A percentile compares a stretch with the other conserved stretches of the same genome.
These are phyloP conservation scores for Platycnemis pennipes DNA, from an alignment of 2,888 invertebrate genomes.

Conservation along the genomic window DNA sequence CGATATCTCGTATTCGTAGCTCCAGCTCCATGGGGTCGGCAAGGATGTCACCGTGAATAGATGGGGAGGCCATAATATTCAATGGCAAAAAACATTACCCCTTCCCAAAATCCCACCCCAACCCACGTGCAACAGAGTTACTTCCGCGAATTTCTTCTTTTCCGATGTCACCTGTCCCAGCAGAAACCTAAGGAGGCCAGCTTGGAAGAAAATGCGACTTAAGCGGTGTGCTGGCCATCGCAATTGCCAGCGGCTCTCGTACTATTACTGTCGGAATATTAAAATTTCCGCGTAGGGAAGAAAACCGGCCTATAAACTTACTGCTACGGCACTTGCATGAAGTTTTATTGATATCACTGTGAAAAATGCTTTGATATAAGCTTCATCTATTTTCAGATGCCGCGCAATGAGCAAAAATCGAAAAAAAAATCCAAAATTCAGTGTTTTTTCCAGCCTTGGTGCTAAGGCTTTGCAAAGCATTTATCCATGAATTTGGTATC, in stretches of 20 bases:
- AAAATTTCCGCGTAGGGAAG: not conserved
- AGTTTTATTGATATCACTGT: no score
- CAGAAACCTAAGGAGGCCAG: not conserved
- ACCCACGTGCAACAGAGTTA: not conserved
- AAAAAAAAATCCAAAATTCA: no score
- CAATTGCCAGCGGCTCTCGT: not conserved
- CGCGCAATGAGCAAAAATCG: no score
- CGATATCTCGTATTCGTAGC: not conserved
- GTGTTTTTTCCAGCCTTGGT: no score
- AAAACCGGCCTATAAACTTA: not conserved
- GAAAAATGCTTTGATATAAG: no score
- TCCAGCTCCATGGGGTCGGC: not conserved
- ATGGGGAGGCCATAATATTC: not conserved
- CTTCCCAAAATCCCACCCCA: not conserved
- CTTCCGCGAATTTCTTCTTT: not conserved
- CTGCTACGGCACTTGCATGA: no score
- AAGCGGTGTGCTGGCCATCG: not conserved
- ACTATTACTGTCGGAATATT: not conserved
- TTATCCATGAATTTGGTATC: no score
- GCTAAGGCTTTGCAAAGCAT: no score
- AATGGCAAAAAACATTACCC: not conserved
- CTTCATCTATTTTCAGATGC: no score
- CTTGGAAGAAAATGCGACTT: not conserved
- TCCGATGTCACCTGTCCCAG: not conserved
- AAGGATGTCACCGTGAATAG: not conserved